These are phyloP conservation scores for Enhydra lutris DNA, from an alignment of 2,113 vertebrate genomes.

Conservation along the genomic window DNA sequence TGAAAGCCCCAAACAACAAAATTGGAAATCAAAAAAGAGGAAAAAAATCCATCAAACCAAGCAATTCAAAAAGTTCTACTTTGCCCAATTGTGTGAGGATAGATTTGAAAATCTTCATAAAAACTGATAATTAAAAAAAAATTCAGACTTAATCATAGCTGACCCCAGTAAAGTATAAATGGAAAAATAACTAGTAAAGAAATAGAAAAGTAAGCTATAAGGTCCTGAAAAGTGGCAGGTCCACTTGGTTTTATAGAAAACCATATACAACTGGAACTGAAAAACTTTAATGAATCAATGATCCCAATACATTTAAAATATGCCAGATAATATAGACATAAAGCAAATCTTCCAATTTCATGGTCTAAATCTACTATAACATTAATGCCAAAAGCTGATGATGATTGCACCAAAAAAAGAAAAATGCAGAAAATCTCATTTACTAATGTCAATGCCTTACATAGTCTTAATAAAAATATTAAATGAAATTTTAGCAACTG, in stretches of 20 bases:
- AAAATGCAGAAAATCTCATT: not conserved
- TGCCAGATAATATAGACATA: not conserved
- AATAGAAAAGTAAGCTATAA: not conserved
- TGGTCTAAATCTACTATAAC: not conserved
- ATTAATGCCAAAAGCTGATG: not conserved
- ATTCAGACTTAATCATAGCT: not conserved
- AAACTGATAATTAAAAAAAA: not conserved
- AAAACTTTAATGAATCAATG: not conserved
- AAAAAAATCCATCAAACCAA: not conserved
- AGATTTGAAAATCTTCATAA: constrained; percentile 10
- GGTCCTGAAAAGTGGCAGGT: not conserved
- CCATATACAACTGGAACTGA: not conserved
- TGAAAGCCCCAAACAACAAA: not conserved
- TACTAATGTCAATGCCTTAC: not conserved
- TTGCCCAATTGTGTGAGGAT: not conserved
- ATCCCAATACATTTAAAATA: not conserved
- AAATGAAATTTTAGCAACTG: not conserved
- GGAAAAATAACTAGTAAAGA: not conserved
- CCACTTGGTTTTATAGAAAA: not conserved
- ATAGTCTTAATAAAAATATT: not conserved
- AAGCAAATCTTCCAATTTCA: not conserved
- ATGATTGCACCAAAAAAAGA: not conserved
- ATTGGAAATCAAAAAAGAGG: not conserved
- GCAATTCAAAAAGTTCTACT: not conserved
- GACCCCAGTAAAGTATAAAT: not conserved